Evolutionary conservation across 2,888 invertebrate species (phyloP).

Genomic region (Ornithoptera alexandrae): DNA sequence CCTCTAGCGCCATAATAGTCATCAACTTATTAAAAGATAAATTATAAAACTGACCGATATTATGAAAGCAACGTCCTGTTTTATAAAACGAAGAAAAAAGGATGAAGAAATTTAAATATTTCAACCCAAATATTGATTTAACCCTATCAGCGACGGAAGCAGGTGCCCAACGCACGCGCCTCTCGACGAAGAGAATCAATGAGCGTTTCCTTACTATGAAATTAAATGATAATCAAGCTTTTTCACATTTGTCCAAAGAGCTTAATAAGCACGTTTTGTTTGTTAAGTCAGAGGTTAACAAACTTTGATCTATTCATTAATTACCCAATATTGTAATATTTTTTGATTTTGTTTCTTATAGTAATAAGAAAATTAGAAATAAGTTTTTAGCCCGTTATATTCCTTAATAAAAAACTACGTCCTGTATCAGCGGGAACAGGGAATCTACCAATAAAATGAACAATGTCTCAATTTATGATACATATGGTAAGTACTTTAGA

Average conservation of each 20-base stretch:
- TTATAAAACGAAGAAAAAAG: constrained; percentile 42
- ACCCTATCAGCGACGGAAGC: constrained; percentile 77
- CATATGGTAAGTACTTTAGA: too few species aligned
- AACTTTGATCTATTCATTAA: constrained; percentile 38
- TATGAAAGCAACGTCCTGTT: constrained; percentile 2
- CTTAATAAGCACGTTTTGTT: constrained; percentile 68
- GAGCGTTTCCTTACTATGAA: constrained; percentile 76
- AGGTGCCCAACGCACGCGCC: constrained; percentile 73
- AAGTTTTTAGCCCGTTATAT: too few species aligned
- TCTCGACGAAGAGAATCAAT: constrained; percentile 62
- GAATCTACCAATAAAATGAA: too few species aligned
- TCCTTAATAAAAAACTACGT: too few species aligned
- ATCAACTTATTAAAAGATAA: too few species aligned
- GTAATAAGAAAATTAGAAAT: not conserved
- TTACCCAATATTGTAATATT: not conserved
- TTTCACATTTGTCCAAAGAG: constrained; percentile 70
- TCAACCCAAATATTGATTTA: constrained; percentile 79
- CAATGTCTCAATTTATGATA: too few species aligned
- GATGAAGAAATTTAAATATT: constrained; percentile 64
- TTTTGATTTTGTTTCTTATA: not conserved
- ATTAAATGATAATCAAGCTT: constrained; percentile 79
- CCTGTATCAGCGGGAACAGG: too few species aligned
- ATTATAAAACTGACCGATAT: not conserved
- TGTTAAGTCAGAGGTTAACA: constrained; percentile 46
- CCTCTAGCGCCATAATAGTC: too few species aligned